phyloP scores from a whole-genome alignment of 2,113 vertebrate species.

The Leptobrachium ailaonicum region DNA sequence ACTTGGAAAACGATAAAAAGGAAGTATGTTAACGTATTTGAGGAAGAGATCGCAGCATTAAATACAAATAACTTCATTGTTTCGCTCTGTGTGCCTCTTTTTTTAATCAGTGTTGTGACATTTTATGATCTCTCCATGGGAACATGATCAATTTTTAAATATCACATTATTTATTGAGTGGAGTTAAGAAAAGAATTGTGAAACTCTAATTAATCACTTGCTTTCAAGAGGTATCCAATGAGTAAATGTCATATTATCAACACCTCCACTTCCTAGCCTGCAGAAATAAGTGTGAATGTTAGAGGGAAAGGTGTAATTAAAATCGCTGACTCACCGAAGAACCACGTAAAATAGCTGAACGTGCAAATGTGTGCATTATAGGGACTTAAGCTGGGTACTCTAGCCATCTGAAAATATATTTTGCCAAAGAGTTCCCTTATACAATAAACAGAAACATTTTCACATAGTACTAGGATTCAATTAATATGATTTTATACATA shows the following conservation, averaged over 20 bases:
- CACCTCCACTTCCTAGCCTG: slow-evolving; percentile 34
- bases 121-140: slow-evolving; percentile 12
- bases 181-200: slow-evolving; percentile 17
- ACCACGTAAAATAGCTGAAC: slow-evolving; percentile 8
- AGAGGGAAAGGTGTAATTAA: slow-evolving; percentile 32
- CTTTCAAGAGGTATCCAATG: slow-evolving; percentile 39
- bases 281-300: slow-evolving; percentile 35
- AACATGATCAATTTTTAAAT: slow-evolving; percentile 38
- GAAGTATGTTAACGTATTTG: neutral
- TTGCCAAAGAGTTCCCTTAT: no score
- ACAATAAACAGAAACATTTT: no score
- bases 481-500: no score
- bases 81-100: neutral
- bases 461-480: no score
- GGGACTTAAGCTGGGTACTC: neutral
- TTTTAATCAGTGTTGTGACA: slow-evolving; percentile 23
- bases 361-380: slow-evolving; percentile 2
- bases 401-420: no score
- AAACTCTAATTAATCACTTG: slow-evolving; percentile 38
- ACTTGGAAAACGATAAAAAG: no score
- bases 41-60: neutral
- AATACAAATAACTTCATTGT: neutral
- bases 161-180: slow-evolving; percentile 44
- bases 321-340: slow-evolving; percentile 31
- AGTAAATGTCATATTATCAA: slow-evolving; percentile 46